Conservation (phyloP, 2,888 invertebrate species). For the Spilarctia lutea region DNA sequence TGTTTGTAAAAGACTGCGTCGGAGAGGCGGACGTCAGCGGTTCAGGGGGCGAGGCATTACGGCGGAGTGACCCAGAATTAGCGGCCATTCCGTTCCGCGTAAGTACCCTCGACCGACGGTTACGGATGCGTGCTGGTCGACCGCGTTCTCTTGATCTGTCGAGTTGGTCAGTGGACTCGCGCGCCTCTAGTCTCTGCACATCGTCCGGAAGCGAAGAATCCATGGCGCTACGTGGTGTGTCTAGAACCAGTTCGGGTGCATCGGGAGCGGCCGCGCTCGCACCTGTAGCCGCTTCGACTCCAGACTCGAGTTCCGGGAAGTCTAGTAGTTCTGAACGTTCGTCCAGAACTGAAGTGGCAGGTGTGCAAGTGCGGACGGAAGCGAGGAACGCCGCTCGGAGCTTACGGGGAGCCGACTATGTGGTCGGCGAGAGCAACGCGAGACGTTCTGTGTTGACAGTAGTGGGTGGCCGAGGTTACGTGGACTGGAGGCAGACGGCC, state of each 20-base stretch:
- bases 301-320: slow-evolving; percentile 77
- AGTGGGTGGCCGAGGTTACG: slow-evolving; percentile 95
- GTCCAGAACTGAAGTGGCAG: slow-evolving; percentile 69
- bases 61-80: slow-evolving; percentile 94
- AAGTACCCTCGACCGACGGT: slow-evolving; percentile 92
- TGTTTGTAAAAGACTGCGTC: slow-evolving; percentile 95
- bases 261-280: slow-evolving; percentile 88
- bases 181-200: slow-evolving; percentile 92
- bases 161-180: slow-evolving; percentile 95
- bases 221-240: slow-evolving; percentile 91
- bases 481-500: slow-evolving; percentile 93
- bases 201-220: slow-evolving; percentile 96
- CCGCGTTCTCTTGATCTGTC: slow-evolving; percentile 94
- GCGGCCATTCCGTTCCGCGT: slow-evolving; percentile 94
- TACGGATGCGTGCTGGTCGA: slow-evolving; percentile 93
- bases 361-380: slow-evolving; percentile 54
- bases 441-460: slow-evolving; percentile 93
- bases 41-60: slow-evolving; percentile 90
- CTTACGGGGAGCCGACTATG: slow-evolving; percentile 77
- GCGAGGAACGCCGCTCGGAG: slow-evolving; percentile 73
- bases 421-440: slow-evolving; percentile 80
- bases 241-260: slow-evolving; percentile 91
- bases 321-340: slow-evolving; percentile 78
- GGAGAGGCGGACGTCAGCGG: slow-evolving; percentile 91
- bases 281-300: slow-evolving; percentile 82